These are phyloP conservation scores for Pissodes strobi DNA, from an alignment of 1,140 invertebrate species.

Conservation along the genomic window DNA sequence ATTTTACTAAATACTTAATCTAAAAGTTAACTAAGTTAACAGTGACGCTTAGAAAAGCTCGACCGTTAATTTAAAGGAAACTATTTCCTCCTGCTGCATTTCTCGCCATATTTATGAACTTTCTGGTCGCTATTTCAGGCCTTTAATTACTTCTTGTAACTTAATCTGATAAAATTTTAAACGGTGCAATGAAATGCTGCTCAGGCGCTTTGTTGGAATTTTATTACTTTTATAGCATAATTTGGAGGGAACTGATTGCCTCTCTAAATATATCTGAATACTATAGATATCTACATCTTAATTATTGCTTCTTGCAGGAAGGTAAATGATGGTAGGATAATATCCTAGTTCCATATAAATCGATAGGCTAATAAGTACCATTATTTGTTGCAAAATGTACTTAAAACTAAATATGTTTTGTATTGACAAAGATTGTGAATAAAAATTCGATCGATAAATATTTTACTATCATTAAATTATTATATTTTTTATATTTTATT, in stretches of 20 bases:
- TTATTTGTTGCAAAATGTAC: too few relatives aligned
- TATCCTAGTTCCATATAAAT: too few relatives aligned
- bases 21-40: slow-evolving; percentile 10
- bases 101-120: slow-evolving; percentile 31
- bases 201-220: slow-evolving; percentile 26
- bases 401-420: too few relatives aligned
- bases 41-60: slow-evolving; percentile 10
- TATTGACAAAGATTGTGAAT: too few relatives aligned
- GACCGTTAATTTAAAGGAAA: slow-evolving; percentile 32
- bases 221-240: slow-evolving; percentile 26
- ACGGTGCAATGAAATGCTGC: slow-evolving; percentile 28
- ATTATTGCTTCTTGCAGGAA: too few relatives aligned
- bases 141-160: slow-evolving; percentile 35
- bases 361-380: too few relatives aligned
- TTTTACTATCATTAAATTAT: too few relatives aligned
- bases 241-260: slow-evolving; percentile 2
- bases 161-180: slow-evolving; percentile 36
- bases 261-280: slow-evolving; percentile 10
- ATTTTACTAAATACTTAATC: slow-evolving; percentile 11
- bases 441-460: too few relatives aligned
- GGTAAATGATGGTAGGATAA: too few relatives aligned
- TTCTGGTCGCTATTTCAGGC: slow-evolving; percentile 33
- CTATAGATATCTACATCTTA: too few relatives aligned
- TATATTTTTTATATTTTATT: too few relatives aligned
- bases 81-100: slow-evolving; percentile 30